Percentiles rank a stretch among this genome's conserved stretches.
Conservation (phyloP, 2,888 invertebrate species). For the Schizaphis graminum region DNA sequence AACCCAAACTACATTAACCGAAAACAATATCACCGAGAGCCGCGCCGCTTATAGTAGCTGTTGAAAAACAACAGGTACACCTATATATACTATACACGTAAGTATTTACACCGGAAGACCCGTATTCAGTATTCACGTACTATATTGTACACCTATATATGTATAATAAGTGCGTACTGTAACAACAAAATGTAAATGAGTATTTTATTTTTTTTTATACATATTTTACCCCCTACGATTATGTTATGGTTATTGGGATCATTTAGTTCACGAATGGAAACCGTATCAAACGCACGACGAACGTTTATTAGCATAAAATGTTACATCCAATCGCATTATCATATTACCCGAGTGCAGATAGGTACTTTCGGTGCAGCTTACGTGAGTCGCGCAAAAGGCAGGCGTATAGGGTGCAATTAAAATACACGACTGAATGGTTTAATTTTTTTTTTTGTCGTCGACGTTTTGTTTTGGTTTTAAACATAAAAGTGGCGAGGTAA, state of each 20-base stretch:
- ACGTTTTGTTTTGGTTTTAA: neutral
- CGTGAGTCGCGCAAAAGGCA: neutral
- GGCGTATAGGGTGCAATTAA: neutral
- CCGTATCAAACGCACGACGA: neutral
- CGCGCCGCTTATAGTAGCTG: neutral
- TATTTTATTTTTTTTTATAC: neutral
- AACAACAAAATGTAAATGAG: constrained; percentile 33
- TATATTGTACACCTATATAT: neutral
- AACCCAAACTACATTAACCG: constrained; percentile 5
- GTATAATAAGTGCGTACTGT: neutral
- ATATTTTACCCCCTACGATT: neutral
- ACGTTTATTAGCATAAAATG: constrained; percentile 49
- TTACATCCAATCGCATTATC: constrained; percentile 46
- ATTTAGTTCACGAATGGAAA: constrained; percentile 31
- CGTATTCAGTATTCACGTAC: neutral
- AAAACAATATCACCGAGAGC: constrained; percentile 11
- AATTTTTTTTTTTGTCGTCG: neutral
- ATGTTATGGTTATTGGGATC: constrained; percentile 33
- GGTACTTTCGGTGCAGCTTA: neutral
- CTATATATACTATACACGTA: neutral
- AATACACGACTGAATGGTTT: constrained; percentile 7
- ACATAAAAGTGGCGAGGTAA: neutral
- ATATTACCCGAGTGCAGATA: constrained; percentile 20
- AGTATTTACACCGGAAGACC: constrained; percentile 9
- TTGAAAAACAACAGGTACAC: constrained; percentile 32